phyloP scores from a whole-genome alignment of 1,140 invertebrate species.

The Diorhabda elongata region DNA sequence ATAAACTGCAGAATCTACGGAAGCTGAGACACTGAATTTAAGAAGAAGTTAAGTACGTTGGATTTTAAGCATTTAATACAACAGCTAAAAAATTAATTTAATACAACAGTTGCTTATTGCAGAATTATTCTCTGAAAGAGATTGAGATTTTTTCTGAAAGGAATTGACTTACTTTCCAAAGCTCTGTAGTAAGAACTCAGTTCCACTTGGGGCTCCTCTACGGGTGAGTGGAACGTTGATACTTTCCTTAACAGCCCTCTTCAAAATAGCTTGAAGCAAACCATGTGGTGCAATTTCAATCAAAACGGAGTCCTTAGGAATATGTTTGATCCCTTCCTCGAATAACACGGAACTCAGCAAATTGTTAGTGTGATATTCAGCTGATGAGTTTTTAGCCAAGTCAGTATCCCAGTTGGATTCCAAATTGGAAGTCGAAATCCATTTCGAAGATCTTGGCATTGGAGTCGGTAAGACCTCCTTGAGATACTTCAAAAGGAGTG shows the following conservation, averaged over 20 bases:
- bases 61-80: too few relatives aligned
- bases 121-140: too few relatives aligned
- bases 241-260: slow-evolving; percentile 54
- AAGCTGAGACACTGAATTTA: too few relatives aligned
- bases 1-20: too few relatives aligned
- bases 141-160: slow-evolving; percentile 5
- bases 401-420: slow-evolving; percentile 72
- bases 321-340: slow-evolving; percentile 71
- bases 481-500: slow-evolving; percentile 67
- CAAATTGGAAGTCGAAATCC: slow-evolving; percentile 84
- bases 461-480: slow-evolving; percentile 66
- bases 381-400: slow-evolving; percentile 67
- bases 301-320: slow-evolving; percentile 75
- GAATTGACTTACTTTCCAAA: slow-evolving; percentile 63
- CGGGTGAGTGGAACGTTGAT: slow-evolving; percentile 77
- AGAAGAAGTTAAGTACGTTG: too few relatives aligned
- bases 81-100: too few relatives aligned
- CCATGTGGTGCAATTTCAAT: slow-evolving; percentile 83
- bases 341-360: slow-evolving; percentile 80
- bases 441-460: slow-evolving; percentile 67
- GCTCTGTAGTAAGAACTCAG: slow-evolving; percentile 62
- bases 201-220: slow-evolving; percentile 66
- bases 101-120: too few relatives aligned
- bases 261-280: slow-evolving; percentile 67
- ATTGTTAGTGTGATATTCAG: slow-evolving; percentile 93